Conservation (phyloP, 2,113 vertebrate genomes). For the Nesospiza acunhae region DNA sequence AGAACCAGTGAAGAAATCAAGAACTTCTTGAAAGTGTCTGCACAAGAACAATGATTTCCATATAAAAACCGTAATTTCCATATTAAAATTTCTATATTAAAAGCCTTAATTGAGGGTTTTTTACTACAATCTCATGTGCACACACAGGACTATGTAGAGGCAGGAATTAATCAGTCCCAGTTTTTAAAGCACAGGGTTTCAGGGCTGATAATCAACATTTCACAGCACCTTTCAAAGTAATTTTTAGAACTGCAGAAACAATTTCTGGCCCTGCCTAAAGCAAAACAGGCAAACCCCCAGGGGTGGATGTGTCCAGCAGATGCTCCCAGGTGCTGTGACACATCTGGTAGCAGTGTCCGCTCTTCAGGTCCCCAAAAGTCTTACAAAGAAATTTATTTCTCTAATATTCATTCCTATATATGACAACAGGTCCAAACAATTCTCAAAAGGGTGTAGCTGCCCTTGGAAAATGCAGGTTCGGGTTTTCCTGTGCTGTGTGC, state of each 20-base stretch:
- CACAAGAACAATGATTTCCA: not conserved
- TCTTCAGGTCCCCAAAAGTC: rapidly evolving
- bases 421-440: not conserved
- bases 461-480: not conserved
- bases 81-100: not conserved
- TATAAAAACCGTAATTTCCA: not conserved
- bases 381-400: not conserved
- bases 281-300: not conserved
- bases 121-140: not conserved
- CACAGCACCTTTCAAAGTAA: not conserved
- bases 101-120: not conserved
- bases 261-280: not conserved
- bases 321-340: not conserved
- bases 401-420: not conserved
- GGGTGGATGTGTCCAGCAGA: not conserved
- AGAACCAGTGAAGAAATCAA: not conserved
- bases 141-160: not conserved
- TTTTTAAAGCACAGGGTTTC: not conserved
- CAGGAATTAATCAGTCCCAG: not conserved
- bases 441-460: not conserved
- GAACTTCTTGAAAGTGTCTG: not conserved
- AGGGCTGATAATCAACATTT: not conserved
- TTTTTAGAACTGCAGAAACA: not conserved
- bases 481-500: not conserved
- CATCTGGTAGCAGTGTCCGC: rapidly evolving